phyloP scores from a whole-genome alignment of 2,888 invertebrate genomes.

The Stratiomys singularior region DNA sequence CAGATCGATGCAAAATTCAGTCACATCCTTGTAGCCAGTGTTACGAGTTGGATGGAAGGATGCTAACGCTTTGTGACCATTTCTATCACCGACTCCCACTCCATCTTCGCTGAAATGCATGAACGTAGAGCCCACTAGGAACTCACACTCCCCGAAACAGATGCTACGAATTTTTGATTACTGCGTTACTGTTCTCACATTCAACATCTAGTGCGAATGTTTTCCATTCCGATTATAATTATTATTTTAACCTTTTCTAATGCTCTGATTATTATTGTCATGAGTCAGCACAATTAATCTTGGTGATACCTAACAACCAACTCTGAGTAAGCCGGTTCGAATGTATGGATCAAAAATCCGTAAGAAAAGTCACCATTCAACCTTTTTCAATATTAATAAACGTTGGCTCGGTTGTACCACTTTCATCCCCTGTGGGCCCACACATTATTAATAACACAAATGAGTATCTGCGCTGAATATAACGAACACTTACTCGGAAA shows the following conservation, averaged over 20 bases:
- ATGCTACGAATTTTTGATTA: too few species aligned
- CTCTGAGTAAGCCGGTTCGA: not conserved
- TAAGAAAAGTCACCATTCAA: conserved; percentile 20
- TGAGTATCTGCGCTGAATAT: not conserved
- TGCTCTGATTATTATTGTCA: not conserved
- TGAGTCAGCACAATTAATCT: conserved; percentile 24
- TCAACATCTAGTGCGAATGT: too few species aligned
- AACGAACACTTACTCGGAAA: not conserved
- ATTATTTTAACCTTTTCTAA: not conserved
- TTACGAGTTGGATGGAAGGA: too few species aligned
- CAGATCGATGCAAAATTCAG: too few species aligned
- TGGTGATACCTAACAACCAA: not conserved
- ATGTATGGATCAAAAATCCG: not conserved
- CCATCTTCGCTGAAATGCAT: too few species aligned
- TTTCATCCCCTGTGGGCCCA: not conserved
- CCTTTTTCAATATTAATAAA: not conserved
- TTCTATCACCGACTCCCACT: too few species aligned
- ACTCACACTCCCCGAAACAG: too few species aligned
- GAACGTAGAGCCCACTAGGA: too few species aligned
- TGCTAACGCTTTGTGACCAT: too few species aligned
- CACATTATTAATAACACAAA: not conserved
- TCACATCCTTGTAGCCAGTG: too few species aligned
- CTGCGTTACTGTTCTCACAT: too few species aligned
- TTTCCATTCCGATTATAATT: not conserved
- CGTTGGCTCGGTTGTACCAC: not conserved